Percentiles rank a stretch among this genome's conserved stretches.
Conservation (phyloP, 2,888 invertebrate genomes). For the Metacarcinus magister region DNA sequence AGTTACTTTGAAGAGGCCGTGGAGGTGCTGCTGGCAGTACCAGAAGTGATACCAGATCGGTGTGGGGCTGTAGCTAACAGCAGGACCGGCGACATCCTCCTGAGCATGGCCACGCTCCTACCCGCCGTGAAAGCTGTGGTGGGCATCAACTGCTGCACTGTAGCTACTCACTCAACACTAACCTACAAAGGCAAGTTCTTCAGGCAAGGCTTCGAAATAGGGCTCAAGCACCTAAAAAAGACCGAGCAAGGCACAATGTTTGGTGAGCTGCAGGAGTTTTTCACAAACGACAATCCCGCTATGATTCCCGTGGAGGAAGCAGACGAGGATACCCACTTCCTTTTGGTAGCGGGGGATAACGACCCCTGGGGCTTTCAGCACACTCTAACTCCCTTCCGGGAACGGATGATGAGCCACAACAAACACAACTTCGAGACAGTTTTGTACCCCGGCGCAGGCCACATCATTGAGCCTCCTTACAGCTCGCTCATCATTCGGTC, state of each 20-base stretch:
- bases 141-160: constrained; percentile 59
- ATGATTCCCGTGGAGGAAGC: constrained; percentile 78
- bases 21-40: constrained; percentile 68
- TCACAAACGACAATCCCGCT: constrained; percentile 6
- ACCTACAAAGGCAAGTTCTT: constrained; percentile 63
- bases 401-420: constrained; percentile 62
- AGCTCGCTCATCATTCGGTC: constrained; percentile 51
- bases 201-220: constrained; percentile 38
- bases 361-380: constrained; percentile 63
- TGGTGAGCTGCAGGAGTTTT: neutral
- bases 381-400: constrained; percentile 44
- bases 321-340: constrained; percentile 78
- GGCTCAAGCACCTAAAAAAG: neutral
- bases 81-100: constrained; percentile 60
- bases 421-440: constrained; percentile 68
- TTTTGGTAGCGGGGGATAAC: constrained; percentile 71
- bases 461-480: constrained; percentile 77
- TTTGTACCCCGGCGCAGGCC: constrained; percentile 76
- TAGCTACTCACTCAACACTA: neutral
- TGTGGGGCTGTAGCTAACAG: constrained; percentile 79
- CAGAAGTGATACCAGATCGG: constrained; percentile 69
- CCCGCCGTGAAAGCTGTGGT: constrained; percentile 77
- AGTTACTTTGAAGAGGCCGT: constrained; percentile 80
- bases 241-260: constrained; percentile 19
- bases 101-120: constrained; percentile 67